Evolutionary conservation across 2,113 vertebrate species (phyloP), one percentile per base, ranked within the genome.

Genomic region (Rostratula benghalensis): DNA sequence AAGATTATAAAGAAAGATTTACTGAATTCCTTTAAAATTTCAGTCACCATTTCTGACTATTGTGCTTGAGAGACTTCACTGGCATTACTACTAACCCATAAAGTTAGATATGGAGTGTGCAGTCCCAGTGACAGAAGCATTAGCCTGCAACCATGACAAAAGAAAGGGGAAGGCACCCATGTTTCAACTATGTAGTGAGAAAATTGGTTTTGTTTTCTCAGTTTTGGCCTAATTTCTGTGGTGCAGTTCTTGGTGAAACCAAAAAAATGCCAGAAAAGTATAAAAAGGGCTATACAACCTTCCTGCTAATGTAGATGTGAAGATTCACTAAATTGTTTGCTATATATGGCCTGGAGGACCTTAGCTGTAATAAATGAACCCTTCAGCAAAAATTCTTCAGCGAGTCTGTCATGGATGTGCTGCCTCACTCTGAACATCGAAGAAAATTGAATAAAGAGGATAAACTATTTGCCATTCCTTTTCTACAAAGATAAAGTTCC

Each of bases 21-120:
- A 5, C 0, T 10, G 0, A 0, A 19, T 33, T 73, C 21, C 25
- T 20, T 43, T 73, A 12, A 56, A 31, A 46, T 60, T 86, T 61
- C 27, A 83, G 15, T 41, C 18, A 4, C 10, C 10, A 6, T 50
- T 92, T 78, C 41, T 71, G 24, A n/a, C 19, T 71, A 1, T 56
- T 65, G 27, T 56, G 8, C 25, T 82, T 33, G 61, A 74, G 71
- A 20, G 25, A 22, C 20, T 88, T 70, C 17, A 6, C 48, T 83
- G 51, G 37, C 31, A 10, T 50, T 78, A 22, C n/a, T 81, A 37
- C 45, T 56, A 63, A 43, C 20, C 25, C 1, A 1, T 53, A 65
- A 74, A 46, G 27, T 76, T 68, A 33, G 10, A 11, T 74, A 71
- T 69, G n/a, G 41, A 43, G 16, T 4, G 7, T 65, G 37, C n/a